Evolutionary conservation across 2,113 vertebrate genomes (phyloP).

Genomic region (Ploceus nigricollis): DNA sequence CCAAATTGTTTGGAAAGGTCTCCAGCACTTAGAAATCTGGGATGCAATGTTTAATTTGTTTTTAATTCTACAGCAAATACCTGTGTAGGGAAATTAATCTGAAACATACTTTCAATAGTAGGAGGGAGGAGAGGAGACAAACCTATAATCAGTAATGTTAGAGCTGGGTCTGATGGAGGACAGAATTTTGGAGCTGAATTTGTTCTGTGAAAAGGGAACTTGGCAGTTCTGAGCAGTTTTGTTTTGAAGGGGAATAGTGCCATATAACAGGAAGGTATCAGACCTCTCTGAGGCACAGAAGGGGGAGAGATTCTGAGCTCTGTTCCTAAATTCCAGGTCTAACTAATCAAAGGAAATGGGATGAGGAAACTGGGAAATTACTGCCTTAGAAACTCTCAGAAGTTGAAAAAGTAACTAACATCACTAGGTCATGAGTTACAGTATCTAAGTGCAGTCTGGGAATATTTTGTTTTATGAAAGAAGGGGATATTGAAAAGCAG

Average conservation of each 20-base stretch:
- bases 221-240: neutral
- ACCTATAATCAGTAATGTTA: neutral
- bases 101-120: neutral
- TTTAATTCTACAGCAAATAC: neutral
- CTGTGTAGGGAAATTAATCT: neutral
- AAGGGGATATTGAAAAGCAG: neutral
- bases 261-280: neutral
- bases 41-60: neutral
- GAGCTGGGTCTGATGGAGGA: neutral
- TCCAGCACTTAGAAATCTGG: neutral
- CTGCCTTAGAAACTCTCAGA: neutral
- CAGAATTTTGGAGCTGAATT: neutral
- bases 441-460: neutral
- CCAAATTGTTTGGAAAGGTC: neutral
- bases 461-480: neutral
- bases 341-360: neutral
- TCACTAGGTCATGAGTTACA: neutral
- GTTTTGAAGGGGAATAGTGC: neutral
- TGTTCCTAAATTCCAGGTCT: neutral
- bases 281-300: neutral
- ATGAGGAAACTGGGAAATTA: neutral
- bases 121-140: neutral
- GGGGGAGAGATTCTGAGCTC: neutral
- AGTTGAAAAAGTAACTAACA: neutral
- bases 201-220: neutral